Base-by-base conservation (phyloP, 2,888 invertebrate genomes). In the Caenorhabditis sp. region DNA sequence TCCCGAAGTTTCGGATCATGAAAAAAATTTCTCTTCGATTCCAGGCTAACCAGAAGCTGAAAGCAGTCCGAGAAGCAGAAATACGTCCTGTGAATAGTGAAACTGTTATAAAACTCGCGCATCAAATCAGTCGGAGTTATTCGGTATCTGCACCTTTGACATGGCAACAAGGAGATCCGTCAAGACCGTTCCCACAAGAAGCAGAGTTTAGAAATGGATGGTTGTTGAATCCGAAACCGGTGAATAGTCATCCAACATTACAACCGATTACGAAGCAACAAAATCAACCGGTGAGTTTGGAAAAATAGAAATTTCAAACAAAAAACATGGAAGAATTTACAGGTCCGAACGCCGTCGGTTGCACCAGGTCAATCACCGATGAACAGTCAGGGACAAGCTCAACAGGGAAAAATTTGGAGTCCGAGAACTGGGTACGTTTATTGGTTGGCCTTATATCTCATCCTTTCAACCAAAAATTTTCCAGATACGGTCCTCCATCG, bases 101-200 rank as follows among this genome's bases (percentile, higher is more conserved):
- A 60, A 76, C 75, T n/a, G 69, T 85, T 26, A 75, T 86, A 49
- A 80, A 85, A 36, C 67, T 83, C 38, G 80, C 85, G 2, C 83
- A 86, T 52, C 83, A 80, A 60, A 86, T 86, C 66, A 82, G 82
- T 62, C 79, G 78, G 56, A 76, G 70, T 54, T 82, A 81, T 64
- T 84, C 85, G 20, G 83, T 86, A 0, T 83, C 84, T 5, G 77
- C 83, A 7, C 85, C 85, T 1, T 60, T 80, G 36, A 79, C 72
- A 31, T 85, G 85, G 85, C 80, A 81, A 59, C 77, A 78, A 54
- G 80, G 86, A 21, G 85, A 86, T 73, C 83, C 84, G 7, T 76
- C 76, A 8, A 63, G 86, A n/a, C 86, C 86, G 25, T 86, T 82
- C 60, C 86, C 86, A 14, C 86, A 82, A n/a, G 86, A 86, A 61